phyloP scores from a whole-genome alignment of 1,140 invertebrate genomes.

The Mylabris phalerata region DNA sequence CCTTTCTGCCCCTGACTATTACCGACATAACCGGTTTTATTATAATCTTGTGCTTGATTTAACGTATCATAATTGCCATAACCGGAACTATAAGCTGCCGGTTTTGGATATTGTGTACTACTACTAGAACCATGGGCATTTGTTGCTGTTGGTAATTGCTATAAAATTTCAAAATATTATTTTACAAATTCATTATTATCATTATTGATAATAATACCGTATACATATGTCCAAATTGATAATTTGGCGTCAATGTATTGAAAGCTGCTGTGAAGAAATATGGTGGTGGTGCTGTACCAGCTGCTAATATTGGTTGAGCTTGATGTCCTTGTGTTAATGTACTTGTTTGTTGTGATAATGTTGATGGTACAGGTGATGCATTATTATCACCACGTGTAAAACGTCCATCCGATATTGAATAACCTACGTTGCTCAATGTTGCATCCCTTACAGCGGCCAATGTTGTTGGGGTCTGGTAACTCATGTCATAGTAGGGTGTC shows the following conservation, averaged over 20 bases:
- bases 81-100: conserved; percentile 55
- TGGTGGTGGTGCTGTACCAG: conserved; percentile 32
- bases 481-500: conserved; percentile 59
- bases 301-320: conserved; percentile 52
- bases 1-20: conserved; percentile 51
- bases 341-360: conserved; percentile 36
- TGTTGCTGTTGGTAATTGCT: conserved; percentile 58
- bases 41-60: conserved; percentile 52
- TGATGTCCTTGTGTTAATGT: conserved; percentile 48
- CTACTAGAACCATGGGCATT: conserved; percentile 52
- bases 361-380: conserved; percentile 61
- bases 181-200: too few relatives aligned
- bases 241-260: conserved; percentile 49
- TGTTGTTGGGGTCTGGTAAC: conserved; percentile 57
- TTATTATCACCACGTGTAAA: conserved; percentile 75
- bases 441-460: conserved; percentile 58
- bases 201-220: neutral
- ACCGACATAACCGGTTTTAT: conserved; percentile 49
- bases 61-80: conserved; percentile 62
- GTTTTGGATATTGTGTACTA: conserved; percentile 59
- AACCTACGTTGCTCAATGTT: conserved; percentile 62
- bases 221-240: conserved; percentile 52
- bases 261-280: conserved; percentile 31
- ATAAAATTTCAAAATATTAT: conserved; percentile 20
- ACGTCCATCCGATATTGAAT: conserved; percentile 68